Percentiles rank a stretch among this genome's conserved stretches.
phyloP scores from a whole-genome alignment of 1,140 invertebrate genomes.

The Halictus rubicundus region DNA sequence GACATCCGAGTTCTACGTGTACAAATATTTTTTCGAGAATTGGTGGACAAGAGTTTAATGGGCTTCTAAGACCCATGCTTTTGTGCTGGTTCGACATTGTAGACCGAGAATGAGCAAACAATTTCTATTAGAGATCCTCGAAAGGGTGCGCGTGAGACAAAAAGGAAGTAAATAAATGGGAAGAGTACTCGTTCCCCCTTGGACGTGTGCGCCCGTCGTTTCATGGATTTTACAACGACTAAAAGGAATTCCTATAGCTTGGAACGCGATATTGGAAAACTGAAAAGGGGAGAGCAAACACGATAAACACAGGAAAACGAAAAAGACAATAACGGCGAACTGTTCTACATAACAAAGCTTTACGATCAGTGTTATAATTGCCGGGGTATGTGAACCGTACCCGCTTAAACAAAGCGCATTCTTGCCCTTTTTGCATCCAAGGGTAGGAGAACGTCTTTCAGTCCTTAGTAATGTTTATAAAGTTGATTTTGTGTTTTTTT shows the following conservation, averaged over 20 bases:
- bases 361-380: slow-evolving; percentile 3
- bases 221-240: slow-evolving; percentile 36
- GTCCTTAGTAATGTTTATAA: background rate
- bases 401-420: background rate
- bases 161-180: slow-evolving; percentile 26
- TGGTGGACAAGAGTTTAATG: background rate
- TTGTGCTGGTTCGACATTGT: background rate
- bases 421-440: background rate
- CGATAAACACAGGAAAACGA: background rate
- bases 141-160: slow-evolving; percentile 9
- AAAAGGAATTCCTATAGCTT: slow-evolving; percentile 37
- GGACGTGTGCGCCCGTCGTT: slow-evolving; percentile 25
- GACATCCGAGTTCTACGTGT: no score
- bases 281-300: slow-evolving; percentile 29
- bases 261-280: slow-evolving; percentile 54
- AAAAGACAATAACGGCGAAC: slow-evolving; percentile 5
- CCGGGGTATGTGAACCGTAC: background rate
- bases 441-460: background rate
- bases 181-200: slow-evolving; percentile 14
- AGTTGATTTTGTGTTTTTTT: no score
- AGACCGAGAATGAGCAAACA: slow-evolving; percentile 24
- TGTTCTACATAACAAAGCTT: slow-evolving; percentile 3
- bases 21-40: background rate
- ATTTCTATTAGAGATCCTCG: slow-evolving; percentile 27
- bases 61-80: background rate